Base-by-base conservation (phyloP, 1,140 invertebrate genomes). In the Drosophila kepulauana region DNA sequence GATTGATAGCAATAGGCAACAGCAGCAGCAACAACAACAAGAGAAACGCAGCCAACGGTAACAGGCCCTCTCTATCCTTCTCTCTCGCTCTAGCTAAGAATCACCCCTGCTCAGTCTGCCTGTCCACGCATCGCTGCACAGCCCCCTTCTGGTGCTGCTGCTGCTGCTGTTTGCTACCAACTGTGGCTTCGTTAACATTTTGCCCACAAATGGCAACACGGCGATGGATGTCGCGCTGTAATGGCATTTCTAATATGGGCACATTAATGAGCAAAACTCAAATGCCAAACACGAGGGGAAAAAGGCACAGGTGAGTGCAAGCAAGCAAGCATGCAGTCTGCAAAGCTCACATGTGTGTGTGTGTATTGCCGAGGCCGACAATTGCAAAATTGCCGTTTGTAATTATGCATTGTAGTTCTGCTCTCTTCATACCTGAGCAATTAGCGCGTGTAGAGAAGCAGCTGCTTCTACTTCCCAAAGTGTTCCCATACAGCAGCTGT, bases 231-330 rank as follows among this genome's bases (percentile, higher is more conserved):
- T 72, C 68, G 85, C 85, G 78, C 73, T 84, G 84, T 89, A 84
- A 89, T 89, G 81, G 85, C 81, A 89, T 88, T 88, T 88, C 81
- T 87, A 86, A 81, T 81, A 87, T 85, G 82, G 78, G 66, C 78
- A 81, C 84, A 88, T 87, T 88, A 87, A 84, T 80, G 85, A 77
- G 63, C 43, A 35, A n/a, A 16, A 52, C 8, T 38, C 35, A 38
- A 38, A 20, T 30, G 54, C 43, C n/a, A 28, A 46, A 3, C 6
- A 10, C 7, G 7, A 69, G 61, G 67, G 35, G 69, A 35, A 28
- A 25, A 25, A 46, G 8, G 43, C 69, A 81, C 81, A 86, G 74
- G 75, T 75, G 80, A 64, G 66, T 30, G 75, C 45, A 1, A 38
- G 52, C 30, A 41, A 25, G 20, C 3, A 25, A 25, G 20, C 20